Conservation (phyloP, 2,888 invertebrate species). For the Augochlorella aurata region DNA sequence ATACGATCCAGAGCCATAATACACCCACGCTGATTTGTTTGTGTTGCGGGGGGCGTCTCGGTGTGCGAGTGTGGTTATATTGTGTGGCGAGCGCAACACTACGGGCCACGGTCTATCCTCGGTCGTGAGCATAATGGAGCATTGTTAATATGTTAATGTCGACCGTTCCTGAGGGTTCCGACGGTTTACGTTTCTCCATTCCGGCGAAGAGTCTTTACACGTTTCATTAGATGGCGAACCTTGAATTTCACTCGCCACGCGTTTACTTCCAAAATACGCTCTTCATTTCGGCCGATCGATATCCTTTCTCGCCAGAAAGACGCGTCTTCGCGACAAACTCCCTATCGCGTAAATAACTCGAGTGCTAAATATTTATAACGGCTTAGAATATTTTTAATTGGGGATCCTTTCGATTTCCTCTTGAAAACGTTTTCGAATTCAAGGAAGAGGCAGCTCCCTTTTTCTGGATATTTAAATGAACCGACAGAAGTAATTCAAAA, state of each 20-base stretch:
- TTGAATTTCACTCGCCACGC: conserved; percentile 43
- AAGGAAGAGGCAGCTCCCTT: neutral
- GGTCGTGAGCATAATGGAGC: conserved; percentile 71
- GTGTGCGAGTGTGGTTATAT: conserved; percentile 39
- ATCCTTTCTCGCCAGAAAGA: neutral
- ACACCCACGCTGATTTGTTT: conserved; percentile 57
- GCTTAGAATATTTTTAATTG: too few species aligned
- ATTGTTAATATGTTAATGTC: conserved; percentile 78
- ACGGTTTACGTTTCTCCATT: conserved; percentile 57
- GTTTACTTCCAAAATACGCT: conserved; percentile 28
- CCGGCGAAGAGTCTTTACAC: conserved; percentile 60
- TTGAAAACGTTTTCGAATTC: neutral
- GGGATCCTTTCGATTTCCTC: too few species aligned
- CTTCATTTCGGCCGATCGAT: neutral
- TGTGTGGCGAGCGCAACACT: conserved; percentile 44
- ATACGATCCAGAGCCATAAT: conserved; percentile 46
- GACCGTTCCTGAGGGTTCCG: conserved; percentile 53
- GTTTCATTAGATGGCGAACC: conserved; percentile 60
- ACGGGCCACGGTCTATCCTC: conserved; percentile 46
- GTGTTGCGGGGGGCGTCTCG: conserved; percentile 23
- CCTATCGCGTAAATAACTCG: too few species aligned
- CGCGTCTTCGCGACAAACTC: neutral
- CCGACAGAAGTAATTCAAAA: neutral
- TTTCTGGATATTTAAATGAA: neutral
- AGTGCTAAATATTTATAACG: too few species aligned